A percentile compares a stretch with the other conserved stretches of the same genome.
Evolutionary conservation across 2,113 vertebrate species (phyloP).

Genomic region (Trogon surrucura): DNA sequence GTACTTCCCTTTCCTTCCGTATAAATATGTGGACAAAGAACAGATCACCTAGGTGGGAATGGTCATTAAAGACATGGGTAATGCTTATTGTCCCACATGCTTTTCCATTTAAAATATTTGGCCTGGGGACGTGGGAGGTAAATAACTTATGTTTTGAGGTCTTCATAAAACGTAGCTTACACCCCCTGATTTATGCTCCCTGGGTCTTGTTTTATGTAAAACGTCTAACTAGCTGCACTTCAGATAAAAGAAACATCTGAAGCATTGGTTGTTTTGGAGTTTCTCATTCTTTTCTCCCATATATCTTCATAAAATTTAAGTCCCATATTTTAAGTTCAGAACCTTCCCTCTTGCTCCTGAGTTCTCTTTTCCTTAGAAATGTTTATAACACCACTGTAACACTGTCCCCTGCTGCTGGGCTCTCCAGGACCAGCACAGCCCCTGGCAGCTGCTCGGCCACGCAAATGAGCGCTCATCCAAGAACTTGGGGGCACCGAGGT

Average conservation of each 20-base stretch:
- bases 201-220: slow-evolving; percentile 28
- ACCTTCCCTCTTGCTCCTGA: background rate
- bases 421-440: background rate
- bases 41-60: background rate
- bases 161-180: slow-evolving; percentile 5
- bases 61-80: background rate
- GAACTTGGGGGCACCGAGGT: accelerated
- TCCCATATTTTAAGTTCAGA: background rate
- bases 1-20: background rate
- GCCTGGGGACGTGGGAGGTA: background rate
- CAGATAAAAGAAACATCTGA: slow-evolving; percentile 46
- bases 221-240: background rate
- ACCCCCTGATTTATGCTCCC: slow-evolving; percentile 23
- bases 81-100: background rate
- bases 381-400: background rate
- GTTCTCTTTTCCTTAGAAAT: background rate
- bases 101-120: slow-evolving; percentile 31
- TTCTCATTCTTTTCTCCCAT: background rate
- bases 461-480: background rate
- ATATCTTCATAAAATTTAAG: background rate
- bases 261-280: background rate
- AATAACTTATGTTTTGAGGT: background rate
- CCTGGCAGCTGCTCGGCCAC: background rate
- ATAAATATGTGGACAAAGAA: background rate
- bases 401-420: background rate